phyloP scores from a whole-genome alignment of 2,113 vertebrate genomes.

The Gobio gobio region DNA sequence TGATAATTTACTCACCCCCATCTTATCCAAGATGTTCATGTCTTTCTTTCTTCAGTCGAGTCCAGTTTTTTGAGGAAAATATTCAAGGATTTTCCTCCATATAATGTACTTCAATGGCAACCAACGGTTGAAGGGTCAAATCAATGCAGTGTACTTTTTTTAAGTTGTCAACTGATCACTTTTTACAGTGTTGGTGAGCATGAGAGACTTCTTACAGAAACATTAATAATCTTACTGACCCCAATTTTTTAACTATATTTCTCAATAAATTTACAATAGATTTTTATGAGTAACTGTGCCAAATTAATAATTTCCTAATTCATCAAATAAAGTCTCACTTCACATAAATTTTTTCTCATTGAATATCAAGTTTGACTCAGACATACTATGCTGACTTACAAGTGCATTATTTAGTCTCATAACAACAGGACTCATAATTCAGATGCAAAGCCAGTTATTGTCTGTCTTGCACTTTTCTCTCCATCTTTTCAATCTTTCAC shows the following conservation, averaged over 20 bases:
- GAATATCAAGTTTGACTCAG: not conserved
- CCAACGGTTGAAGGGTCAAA: too few relatives aligned
- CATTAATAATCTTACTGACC: not conserved
- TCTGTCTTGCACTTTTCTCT: not conserved
- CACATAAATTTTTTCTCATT: not conserved
- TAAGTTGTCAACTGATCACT: too few relatives aligned
- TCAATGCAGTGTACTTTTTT: too few relatives aligned
- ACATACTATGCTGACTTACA: not conserved
- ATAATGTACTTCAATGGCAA: too few relatives aligned
- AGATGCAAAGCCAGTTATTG: conserved; percentile 32
- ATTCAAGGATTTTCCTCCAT: too few relatives aligned
- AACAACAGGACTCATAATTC: not conserved
- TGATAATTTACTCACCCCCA: too few relatives aligned
- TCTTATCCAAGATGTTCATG: too few relatives aligned
- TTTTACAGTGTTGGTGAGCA: not conserved
- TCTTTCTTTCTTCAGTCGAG: too few relatives aligned
- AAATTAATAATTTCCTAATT: not conserved
- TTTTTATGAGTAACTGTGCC: not conserved
- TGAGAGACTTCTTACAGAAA: not conserved
- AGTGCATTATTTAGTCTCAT: not conserved
- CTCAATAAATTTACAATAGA: not conserved
- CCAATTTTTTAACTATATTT: not conserved
- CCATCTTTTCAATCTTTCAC: conserved; percentile 24
- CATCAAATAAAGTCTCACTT: not conserved
- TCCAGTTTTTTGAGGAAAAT: too few relatives aligned